These are phyloP conservation scores for Margaritifera margaritifera DNA, from an alignment of 2,888 invertebrate species.

Conservation along the genomic window DNA sequence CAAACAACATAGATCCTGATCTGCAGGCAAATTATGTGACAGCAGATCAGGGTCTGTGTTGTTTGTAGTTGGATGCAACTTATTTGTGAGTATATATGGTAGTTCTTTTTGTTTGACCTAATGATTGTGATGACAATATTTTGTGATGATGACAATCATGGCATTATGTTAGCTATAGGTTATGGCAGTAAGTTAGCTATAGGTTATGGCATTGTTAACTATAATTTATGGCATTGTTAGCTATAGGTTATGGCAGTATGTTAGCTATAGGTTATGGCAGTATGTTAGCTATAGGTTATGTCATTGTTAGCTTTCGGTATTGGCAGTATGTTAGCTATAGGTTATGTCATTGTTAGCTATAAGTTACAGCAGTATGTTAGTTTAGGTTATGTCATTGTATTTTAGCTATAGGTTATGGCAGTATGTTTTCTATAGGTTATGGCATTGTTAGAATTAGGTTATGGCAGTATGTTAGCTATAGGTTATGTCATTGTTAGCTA, in stretches of 20 bases:
- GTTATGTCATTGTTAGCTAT: too few species aligned
- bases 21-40: too few species aligned
- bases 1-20: too few species aligned
- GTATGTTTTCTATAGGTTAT: background rate
- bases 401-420: background rate
- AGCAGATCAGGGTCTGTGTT: too few species aligned
- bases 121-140: too few species aligned
- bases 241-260: background rate
- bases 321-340: background rate
- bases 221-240: too few species aligned
- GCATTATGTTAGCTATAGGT: background rate
- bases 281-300: background rate
- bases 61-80: too few species aligned
- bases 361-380: background rate
- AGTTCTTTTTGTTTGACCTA: too few species aligned
- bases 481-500: background rate
- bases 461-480: background rate
- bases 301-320: too few species aligned
- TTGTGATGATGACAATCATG: too few species aligned
- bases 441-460: too few species aligned
- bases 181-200: background rate
- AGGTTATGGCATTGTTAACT: background rate
- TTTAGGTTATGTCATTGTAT: background rate
- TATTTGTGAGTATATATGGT: too few species aligned
- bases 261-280: background rate